Base-by-base conservation (phyloP, 2,113 vertebrate species). In the Coreoperca whiteheadi region DNA sequence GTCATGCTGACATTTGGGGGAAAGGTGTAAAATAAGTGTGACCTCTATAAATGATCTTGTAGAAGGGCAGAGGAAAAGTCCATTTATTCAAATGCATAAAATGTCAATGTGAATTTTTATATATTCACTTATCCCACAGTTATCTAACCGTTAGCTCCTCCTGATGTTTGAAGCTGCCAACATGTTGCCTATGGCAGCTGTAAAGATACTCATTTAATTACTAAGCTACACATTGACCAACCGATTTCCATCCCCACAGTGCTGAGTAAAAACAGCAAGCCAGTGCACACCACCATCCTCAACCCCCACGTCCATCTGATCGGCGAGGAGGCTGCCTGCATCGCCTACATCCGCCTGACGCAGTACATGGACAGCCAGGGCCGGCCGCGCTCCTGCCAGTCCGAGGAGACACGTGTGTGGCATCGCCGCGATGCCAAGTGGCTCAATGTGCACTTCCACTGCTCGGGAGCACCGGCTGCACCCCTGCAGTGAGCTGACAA, bases 391-490 rank as follows among this genome's bases (percentile, higher is more conserved):
- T 99, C 97, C 94, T 98, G 97, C 56, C 98, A 99, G 93, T 99
- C 98, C 0, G 98, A 99, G 90, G 98, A 99, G 95, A 99, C 98
- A 0, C 97, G 98, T 0, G 98, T 99, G 81, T 99, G 98, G 98
- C 97, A 99, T 88, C 98, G 98, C 90, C 96, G 98, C 1, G 98
- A 99, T 0, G 95, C 97, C 95, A 99, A 98, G 90, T 99, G 98
- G 98, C 97, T 99, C 91, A 99, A 99, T 1, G 98, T 99, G 87
- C 98, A 99, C 94, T 99, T 99, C 93, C 98, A 99, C 96, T 99
- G 98, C 94, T 99, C 98, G 63, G 98, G 98, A 90, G 98, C 98
- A 43, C 98, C 98, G 41, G 98, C 98, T 21, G 97, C 98, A 83
- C 98, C 98, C 21, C 96, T 99, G 95, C 98, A 99, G 97, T 99